Base-by-base conservation (phyloP, 2,797 vertebrate genomes). In the Manis pentadactyla region DNA sequence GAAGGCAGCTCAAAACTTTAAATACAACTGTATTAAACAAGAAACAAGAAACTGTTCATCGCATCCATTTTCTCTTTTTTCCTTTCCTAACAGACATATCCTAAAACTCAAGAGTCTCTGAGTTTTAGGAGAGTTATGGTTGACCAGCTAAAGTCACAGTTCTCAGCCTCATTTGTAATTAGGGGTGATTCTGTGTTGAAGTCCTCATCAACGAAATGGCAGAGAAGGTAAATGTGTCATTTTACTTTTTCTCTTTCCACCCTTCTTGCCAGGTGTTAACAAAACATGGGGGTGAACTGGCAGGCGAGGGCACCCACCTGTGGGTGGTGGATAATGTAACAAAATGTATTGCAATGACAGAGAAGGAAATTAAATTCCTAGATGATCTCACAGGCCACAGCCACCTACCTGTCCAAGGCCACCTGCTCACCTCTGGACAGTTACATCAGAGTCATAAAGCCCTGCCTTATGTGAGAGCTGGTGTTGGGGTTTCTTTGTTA, bases 291-390 rank as follows among this genome's bases (percentile, higher is more conserved):
- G 27, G 7, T 8, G 68, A 27, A 13, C 15, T 4, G 7, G 71
- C 46, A 27, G 12, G 59, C 3, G 12, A 2, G 55, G 34, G 15
- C 3, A 18, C 9, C 3, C 19, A 10, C 57, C 49, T 63, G 53
- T 31, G 77, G 84, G 11, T 0, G 19, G 55, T 8, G 12, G 34
- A 5, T 34, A 1, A 14, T 0, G 1, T 46, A 7, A 57, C 7
- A 0, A 3, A 18, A 46, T 0, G 17, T 0, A 29, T 27, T 27
- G 6, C 12, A 13, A 51, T 2, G 46, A 34, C 14, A 4, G 0
- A 29, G 94, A n/a, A 6, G n/a, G 57, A 39, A 39, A 8, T 23
- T 17, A 18, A 12, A 19, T 23, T 27, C 55, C 77, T 10, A 13
- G 15, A 31, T 0, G 5, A 37, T 4, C 69, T 46, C 46, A n/a